Evolutionary conservation across 2,888 invertebrate species (phyloP).

Genomic region (Abscondita cerata): DNA sequence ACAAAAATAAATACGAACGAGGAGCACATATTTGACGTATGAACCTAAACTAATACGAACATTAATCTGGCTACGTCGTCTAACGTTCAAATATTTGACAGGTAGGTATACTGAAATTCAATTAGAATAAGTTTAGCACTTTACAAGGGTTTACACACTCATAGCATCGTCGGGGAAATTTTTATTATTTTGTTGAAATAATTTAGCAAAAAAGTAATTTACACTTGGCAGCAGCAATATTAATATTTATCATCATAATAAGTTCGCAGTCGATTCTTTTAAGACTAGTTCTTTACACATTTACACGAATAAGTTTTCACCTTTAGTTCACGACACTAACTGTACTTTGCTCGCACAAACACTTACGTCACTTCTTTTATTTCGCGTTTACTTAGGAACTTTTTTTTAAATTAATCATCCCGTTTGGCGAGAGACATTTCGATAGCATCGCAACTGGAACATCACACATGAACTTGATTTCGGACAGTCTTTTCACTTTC

Average conservation of each 20-base stretch:
- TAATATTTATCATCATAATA: slow-evolving; percentile 41
- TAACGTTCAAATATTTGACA: slow-evolving; percentile 53
- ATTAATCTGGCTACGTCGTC: slow-evolving; percentile 51
- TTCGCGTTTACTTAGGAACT: slow-evolving; percentile 57
- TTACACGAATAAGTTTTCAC: slow-evolving; percentile 40
- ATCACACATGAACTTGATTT: slow-evolving; percentile 71
- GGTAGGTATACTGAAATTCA: slow-evolving; percentile 53
- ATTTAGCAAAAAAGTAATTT: slow-evolving; percentile 37
- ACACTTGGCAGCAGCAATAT: slow-evolving; percentile 46
- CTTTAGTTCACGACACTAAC: slow-evolving; percentile 30
- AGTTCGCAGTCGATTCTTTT: slow-evolving; percentile 40
- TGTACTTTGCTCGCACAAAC: slow-evolving; percentile 39
- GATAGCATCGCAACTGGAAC: slow-evolving; percentile 67
- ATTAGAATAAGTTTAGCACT: slow-evolving; percentile 38
- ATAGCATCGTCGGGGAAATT: slow-evolving; percentile 35
- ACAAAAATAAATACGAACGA: slow-evolving; percentile 44
- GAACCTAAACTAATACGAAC: slow-evolving; percentile 51
- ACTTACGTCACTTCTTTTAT: slow-evolving; percentile 33
- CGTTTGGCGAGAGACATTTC: slow-evolving; percentile 62
- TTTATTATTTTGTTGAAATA: slow-evolving; percentile 38
- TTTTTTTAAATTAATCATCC: slow-evolving; percentile 52
- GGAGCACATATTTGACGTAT: slow-evolving; percentile 50
- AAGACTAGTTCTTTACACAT: slow-evolving; percentile 53
- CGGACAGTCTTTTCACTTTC: slow-evolving; percentile 52
- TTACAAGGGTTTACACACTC: slow-evolving; percentile 41